These are phyloP conservation scores for Cylloceria caligata DNA, from an alignment of 2,888 invertebrate species.

Conservation along the genomic window DNA sequence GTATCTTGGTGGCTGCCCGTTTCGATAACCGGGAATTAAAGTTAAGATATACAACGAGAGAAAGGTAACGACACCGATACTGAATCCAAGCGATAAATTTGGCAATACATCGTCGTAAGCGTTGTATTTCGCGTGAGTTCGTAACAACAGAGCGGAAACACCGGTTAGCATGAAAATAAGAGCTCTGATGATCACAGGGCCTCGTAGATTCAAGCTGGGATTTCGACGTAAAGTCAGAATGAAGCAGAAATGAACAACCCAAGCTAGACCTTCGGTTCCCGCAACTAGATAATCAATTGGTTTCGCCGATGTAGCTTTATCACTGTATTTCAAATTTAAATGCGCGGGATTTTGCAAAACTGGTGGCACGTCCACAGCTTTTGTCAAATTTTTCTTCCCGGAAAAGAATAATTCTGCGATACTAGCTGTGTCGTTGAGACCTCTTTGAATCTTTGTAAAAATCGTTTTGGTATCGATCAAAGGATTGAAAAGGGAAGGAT, in stretches of 20 bases:
- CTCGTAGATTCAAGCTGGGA: constrained; percentile 89
- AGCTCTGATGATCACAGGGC: constrained; percentile 89
- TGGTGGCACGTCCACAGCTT: background rate
- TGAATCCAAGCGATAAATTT: constrained; percentile 86
- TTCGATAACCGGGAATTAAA: constrained; percentile 87
- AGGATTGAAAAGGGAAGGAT: constrained; percentile 15
- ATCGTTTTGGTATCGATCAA: constrained; percentile 51
- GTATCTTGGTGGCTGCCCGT: constrained; percentile 84
- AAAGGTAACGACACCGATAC: constrained; percentile 87
- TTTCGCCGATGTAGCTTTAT: constrained; percentile 84
- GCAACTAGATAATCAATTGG: constrained; percentile 90
- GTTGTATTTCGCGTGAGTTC: constrained; percentile 86
- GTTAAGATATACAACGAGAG: constrained; percentile 90
- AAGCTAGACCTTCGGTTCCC: constrained; percentile 90
- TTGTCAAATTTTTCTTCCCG: constrained; percentile 63
- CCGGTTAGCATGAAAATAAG: constrained; percentile 89
- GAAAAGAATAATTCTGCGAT: constrained; percentile 75
- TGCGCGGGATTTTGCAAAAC: background rate
- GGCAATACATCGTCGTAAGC: constrained; percentile 78
- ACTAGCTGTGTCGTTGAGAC: constrained; percentile 68
- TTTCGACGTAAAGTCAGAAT: constrained; percentile 89
- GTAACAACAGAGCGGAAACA: constrained; percentile 86
- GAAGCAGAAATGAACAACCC: constrained; percentile 93
- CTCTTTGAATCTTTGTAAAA: constrained; percentile 67
- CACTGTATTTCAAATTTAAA: constrained; percentile 73